phyloP scores from a whole-genome alignment of 2,113 vertebrate genomes.

The Marmota flaviventris region DNA sequence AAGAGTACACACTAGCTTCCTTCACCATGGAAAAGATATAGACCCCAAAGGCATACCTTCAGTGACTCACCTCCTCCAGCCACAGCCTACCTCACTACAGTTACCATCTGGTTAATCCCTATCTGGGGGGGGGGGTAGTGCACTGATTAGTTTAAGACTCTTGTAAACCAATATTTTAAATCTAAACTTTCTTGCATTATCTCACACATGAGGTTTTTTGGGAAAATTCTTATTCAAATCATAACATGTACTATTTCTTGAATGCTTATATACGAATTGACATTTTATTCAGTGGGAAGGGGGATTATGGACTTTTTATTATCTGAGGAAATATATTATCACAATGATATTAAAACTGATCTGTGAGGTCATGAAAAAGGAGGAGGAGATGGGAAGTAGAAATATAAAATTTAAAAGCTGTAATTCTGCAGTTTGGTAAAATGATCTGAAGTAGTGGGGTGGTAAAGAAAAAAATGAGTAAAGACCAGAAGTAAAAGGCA shows the following conservation, averaged over 20 bases:
- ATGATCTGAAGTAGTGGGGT: not conserved
- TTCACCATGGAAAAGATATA: too few species aligned
- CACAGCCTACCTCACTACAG: too few species aligned
- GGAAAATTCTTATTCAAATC: too few species aligned
- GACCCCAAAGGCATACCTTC: too few species aligned
- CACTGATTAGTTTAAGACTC: too few species aligned
- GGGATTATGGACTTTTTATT: not conserved
- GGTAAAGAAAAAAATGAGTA: slow-evolving; percentile 2
- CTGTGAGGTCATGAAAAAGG: not conserved
- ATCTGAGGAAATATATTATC: not conserved
- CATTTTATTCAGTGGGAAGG: not conserved
- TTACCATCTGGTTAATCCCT: too few species aligned
- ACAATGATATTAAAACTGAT: slow-evolving; percentile 3
- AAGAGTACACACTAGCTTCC: too few species aligned
- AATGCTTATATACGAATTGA: not conserved
- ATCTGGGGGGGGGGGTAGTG: too few species aligned
- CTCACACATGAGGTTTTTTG: too few species aligned
- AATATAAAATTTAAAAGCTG: not conserved
- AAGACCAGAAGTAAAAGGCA: not conserved
- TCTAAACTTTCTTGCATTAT: too few species aligned
- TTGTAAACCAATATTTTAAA: too few species aligned
- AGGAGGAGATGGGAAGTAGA: not conserved
- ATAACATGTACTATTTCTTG: not conserved
- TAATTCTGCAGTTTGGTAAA: not conserved
- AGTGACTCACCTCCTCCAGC: too few species aligned